Percentiles rank a stretch among this genome's conserved stretches.
These are phyloP conservation scores for Ostrea denselamellosa DNA, from an alignment of 1,140 invertebrate species.

Conservation along the genomic window DNA sequence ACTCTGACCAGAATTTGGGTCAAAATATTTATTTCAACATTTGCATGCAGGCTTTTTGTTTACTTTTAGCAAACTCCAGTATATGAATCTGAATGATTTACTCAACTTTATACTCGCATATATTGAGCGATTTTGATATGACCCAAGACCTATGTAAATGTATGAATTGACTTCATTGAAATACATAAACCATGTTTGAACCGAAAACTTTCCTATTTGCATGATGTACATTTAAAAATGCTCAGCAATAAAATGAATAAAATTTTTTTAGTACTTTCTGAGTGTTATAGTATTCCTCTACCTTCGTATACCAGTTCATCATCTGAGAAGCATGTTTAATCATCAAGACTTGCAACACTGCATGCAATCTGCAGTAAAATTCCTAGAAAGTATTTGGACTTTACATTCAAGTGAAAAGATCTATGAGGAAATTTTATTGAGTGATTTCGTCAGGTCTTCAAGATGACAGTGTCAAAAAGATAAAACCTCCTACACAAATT, in stretches of 20 bases:
- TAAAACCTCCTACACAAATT: constrained; percentile 2
- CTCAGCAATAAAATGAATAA: constrained; percentile 16
- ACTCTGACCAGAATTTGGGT: no score
- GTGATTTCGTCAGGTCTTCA: background rate
- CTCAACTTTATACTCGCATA: background rate
- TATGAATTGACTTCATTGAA: background rate
- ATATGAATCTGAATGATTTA: background rate
- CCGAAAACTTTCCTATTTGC: background rate
- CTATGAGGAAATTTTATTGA: background rate
- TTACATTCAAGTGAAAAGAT: background rate
- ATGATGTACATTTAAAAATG: background rate
- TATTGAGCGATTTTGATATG: background rate
- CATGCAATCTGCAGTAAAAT: background rate
- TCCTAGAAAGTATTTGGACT: background rate
- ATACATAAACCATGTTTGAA: background rate
- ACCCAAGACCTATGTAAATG: constrained; percentile 12
- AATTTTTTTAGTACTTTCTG: background rate
- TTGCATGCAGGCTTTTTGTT: background rate
- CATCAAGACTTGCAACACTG: background rate
- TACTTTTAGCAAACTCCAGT: background rate
- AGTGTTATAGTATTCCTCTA: background rate
- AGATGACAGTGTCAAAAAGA: background rate
- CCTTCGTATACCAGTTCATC: background rate
- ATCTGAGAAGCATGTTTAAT: background rate
- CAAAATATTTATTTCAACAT: no score